Evolutionary conservation across 2,888 invertebrate genomes (phyloP).

Genomic region (Hedychridium roseum): DNA sequence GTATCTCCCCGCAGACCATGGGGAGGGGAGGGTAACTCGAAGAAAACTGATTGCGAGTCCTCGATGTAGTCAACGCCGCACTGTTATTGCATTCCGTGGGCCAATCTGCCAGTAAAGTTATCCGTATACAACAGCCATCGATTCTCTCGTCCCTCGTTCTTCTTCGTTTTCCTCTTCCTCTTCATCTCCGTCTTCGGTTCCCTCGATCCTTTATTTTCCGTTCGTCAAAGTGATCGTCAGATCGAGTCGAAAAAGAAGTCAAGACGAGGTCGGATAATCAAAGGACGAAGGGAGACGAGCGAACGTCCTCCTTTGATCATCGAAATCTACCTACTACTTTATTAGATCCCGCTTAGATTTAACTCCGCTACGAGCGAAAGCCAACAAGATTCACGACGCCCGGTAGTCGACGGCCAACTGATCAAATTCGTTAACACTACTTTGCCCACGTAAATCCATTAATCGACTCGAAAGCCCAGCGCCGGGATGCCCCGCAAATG

Average conservation of each 20-base stretch:
- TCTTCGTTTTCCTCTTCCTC: too few relatives aligned
- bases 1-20: slow-evolving; percentile 18
- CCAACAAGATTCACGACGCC: slow-evolving; percentile 24
- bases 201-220: too few relatives aligned
- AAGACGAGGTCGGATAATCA: not conserved
- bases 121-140: not conserved
- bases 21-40: slow-evolving; percentile 5
- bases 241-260: too few relatives aligned
- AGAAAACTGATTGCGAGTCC: slow-evolving; percentile 20
- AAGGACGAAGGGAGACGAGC: slow-evolving; percentile 8
- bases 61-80: slow-evolving; percentile 6
- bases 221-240: too few relatives aligned
- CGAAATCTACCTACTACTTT: slow-evolving; percentile 13
- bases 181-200: too few relatives aligned
- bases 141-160: too few relatives aligned
- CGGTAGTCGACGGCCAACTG: slow-evolving; percentile 25
- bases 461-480: too few relatives aligned
- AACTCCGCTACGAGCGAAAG: slow-evolving; percentile 21
- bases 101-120: slow-evolving; percentile 14
- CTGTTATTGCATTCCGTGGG: slow-evolving; percentile 30
- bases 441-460: slow-evolving; percentile 20
- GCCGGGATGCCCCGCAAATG: too few relatives aligned
- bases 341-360: slow-evolving; percentile 29
- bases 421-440: slow-evolving; percentile 29
- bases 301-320: slow-evolving; percentile 4